Base-by-base conservation (phyloP, 1,140 invertebrate genomes). In the Drosophila takahashii region DNA sequence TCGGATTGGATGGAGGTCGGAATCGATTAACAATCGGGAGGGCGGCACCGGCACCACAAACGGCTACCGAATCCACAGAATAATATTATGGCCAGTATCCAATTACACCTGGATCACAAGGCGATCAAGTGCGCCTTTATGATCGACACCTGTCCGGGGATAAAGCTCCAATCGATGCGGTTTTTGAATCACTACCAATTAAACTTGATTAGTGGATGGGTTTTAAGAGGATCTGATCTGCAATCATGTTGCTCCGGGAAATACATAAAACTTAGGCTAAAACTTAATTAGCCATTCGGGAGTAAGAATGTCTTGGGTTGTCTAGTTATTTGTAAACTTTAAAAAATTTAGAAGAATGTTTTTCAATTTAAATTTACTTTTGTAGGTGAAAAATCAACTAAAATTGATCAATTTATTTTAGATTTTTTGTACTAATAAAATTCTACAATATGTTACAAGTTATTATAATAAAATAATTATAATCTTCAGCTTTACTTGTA, bases 1-100 rank as follows among this genome's bases (percentile, higher is more conserved):
- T 29, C n/a, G n/a, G n/a, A n/a, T n/a, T n/a, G n/a, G n/a, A n/a
- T n/a, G 56, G 26, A 53, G 71, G 53, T 32, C 29, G 29, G 29
- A 32, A 4, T 60, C 74, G 74, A 65, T 75, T 74, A 74, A 36
- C 72, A 66, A 75, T 75, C 72, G 48, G 60, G 37, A 39, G 41
- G 69, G 80, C 71, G 79, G 62, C 87, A 44, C 54, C 71, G 79
- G 62, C 87, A 44, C 54, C 66, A 47, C 41, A 45, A 74, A 81
- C 81, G 61, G 84, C 83, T 83, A 79, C 83, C 79, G 79, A 61
- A 81, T 51, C 34, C 29, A 32, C 29, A 7, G 29, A 32, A 9
- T 7, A 32, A 22, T 22, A 22, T 22, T 22, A 3, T 22, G 22
- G 22, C 22, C 22, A 22, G 22, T 41, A 44, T 65, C 53, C 59